Conservation (phyloP, 2,797 vertebrate genomes). For the Oophaga sylvatica region DNA sequence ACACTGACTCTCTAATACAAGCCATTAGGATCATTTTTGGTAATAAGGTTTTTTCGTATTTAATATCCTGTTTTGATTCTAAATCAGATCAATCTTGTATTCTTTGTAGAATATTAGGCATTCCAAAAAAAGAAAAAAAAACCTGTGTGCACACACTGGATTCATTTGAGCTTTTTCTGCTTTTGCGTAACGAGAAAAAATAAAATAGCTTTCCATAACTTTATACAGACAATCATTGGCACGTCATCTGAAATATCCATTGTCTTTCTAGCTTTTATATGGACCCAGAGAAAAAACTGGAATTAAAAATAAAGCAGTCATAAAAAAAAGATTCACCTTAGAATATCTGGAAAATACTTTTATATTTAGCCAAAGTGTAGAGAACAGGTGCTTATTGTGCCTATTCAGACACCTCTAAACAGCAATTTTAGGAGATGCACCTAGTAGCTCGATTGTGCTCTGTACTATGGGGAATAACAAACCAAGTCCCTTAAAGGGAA, state of each 20-base stretch:
- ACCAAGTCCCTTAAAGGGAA: too few species aligned
- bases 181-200: not conserved
- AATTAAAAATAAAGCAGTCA: not conserved
- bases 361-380: not conserved
- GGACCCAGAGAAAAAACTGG: not conserved
- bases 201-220: not conserved
- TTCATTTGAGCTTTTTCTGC: not conserved
- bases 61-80: not conserved
- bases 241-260: not conserved
- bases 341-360: not conserved
- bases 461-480: not conserved
- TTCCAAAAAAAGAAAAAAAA: not conserved
- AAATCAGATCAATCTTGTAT: not conserved
- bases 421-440: not conserved
- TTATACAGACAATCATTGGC: not conserved
- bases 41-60: not conserved
- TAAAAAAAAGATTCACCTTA: not conserved
- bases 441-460: not conserved
- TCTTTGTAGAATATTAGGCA: not conserved
- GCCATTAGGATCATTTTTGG: not conserved
- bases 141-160: not conserved
- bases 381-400: not conserved
- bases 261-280: not conserved
- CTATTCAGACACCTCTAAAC: not conserved
- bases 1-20: not conserved